Evolutionary conservation across 2,888 invertebrate species (phyloP), one percentile per base, ranked within the genome.

Genomic region (Drosophila algonquin): DNA sequence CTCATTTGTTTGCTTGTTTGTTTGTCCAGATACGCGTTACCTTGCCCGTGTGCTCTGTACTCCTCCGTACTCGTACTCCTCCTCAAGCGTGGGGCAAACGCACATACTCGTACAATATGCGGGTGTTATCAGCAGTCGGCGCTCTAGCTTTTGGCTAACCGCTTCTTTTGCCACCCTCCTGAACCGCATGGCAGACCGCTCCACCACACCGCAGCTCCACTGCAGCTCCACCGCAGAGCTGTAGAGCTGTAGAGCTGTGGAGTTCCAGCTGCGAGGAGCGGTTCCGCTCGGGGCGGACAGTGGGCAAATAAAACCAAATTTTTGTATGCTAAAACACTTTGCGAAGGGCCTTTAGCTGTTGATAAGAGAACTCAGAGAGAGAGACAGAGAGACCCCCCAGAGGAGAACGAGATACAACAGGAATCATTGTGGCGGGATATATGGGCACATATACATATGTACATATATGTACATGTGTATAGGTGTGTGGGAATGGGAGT

Each of bases 251-350:
- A 16, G 16, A 16, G 18, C 2, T 3, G 0, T 10, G 9, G 16
- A 16, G 46, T 3, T n/a, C 18, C 47, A 47, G 47, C 18, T 16
- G 47, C 2, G 47, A 47, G 24, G 14, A 50, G 24, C 32, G 14
- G 18, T 18, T 50, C 35, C 7, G 57, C 65, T 65, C 44, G 27
- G n/a, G 63, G 63, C 56, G 63, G 44, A 51, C 56, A 64, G 63
- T 61, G 62, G 79, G 81, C 80, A 85, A 85, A 85, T 84, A 84
- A 82, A 87, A 86, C 80, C 84, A 77, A 86, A 86, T 86, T 84
- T 40, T 64, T 87, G 80, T 87, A 86, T 86, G 85, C 85, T 81
- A 87, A 87, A 87, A 87, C 85, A 84, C 84, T 85, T 86, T 84
- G 84, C 84, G 62, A 67, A 64, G 67, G 63, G 57, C 50, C 24